These are phyloP conservation scores for Glomeris maerens DNA, from an alignment of 1,140 invertebrate species.

Conservation along the genomic window DNA sequence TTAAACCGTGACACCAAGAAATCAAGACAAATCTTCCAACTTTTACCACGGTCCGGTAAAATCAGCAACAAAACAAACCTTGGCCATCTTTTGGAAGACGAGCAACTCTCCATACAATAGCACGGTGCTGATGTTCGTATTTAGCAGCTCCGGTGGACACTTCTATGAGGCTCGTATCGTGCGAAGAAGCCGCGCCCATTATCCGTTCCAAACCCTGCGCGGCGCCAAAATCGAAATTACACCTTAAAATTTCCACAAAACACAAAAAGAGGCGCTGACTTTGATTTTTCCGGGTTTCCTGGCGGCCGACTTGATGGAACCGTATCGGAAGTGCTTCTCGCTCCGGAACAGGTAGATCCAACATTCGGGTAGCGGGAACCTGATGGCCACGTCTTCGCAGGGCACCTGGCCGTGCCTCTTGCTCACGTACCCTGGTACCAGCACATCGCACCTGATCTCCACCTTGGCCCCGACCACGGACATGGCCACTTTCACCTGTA, in stretches of 20 bases:
- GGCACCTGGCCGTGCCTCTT: slow-evolving; percentile 81
- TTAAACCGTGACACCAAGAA: slow-evolving; percentile 32
- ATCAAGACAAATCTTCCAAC: background rate
- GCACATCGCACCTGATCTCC: slow-evolving; percentile 80
- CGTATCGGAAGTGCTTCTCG: slow-evolving; percentile 96
- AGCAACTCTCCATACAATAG: slow-evolving; percentile 96
- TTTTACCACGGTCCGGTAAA: too few species aligned
- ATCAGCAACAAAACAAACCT: slow-evolving; percentile 51
- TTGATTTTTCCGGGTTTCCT: slow-evolving; percentile 53
- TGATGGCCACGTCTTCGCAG: slow-evolving; percentile 91
- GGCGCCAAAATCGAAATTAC: slow-evolving; percentile 13
- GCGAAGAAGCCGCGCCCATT: slow-evolving; percentile 75
- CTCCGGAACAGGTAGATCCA: slow-evolving; percentile 99
- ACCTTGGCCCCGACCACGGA: slow-evolving; percentile 36
- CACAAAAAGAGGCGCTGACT: slow-evolving; percentile 18
- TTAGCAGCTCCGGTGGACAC: slow-evolving; percentile 96
- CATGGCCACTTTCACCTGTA: slow-evolving; percentile 43
- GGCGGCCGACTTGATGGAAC: slow-evolving; percentile 94
- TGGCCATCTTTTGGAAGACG: slow-evolving; percentile 91
- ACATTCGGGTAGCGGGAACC: slow-evolving; percentile 94
- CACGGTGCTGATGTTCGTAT: slow-evolving; percentile 94
- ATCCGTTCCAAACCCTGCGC: slow-evolving; percentile 75
- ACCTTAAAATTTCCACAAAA: background rate
- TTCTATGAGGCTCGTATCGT: slow-evolving; percentile 89
- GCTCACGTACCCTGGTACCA: slow-evolving; percentile 91